A percentile compares a stretch with the other conserved stretches of the same genome.
phyloP scores from a whole-genome alignment of 2,797 vertebrate species.

The Acanthiza pusilla region DNA sequence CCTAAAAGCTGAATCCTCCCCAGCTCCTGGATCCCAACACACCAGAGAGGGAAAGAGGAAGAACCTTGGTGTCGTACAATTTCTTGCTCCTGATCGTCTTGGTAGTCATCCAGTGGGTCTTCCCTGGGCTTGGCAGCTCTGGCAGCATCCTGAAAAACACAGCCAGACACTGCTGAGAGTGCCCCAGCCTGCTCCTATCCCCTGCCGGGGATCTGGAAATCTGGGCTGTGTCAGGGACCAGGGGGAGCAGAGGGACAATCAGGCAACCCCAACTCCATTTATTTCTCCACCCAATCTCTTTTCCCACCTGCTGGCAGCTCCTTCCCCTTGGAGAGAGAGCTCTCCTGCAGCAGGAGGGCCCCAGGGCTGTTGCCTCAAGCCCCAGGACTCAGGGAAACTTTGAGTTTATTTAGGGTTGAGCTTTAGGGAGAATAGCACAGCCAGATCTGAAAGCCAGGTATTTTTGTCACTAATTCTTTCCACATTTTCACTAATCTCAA shows the following conservation, averaged over 20 bases:
- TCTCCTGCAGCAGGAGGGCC: background rate
- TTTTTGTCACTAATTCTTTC: background rate
- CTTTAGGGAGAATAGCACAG: background rate
- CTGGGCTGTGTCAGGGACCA: background rate
- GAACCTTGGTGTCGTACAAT: constrained; percentile 55
- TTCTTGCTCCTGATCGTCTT: constrained; percentile 63
- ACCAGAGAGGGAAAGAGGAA: constrained; percentile 34
- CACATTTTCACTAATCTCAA: background rate
- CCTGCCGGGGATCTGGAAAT: background rate
- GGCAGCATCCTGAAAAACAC: constrained; percentile 44
- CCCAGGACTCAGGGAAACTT: background rate
- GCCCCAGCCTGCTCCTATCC: background rate
- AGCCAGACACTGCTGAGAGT: background rate
- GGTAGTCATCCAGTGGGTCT: constrained; percentile 49
- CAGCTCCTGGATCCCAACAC: background rate
- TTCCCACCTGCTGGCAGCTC: background rate
- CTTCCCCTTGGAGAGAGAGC: background rate
- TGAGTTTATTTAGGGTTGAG: background rate
- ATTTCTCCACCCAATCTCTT: background rate
- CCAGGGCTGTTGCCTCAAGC: background rate
- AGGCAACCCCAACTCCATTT: background rate
- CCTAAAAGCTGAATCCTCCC: background rate
- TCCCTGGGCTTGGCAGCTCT: constrained; percentile 33
- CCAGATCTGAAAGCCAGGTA: background rate
- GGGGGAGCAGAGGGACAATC: background rate